Evolutionary conservation across 2,888 invertebrate genomes (phyloP).

Genomic region (Myopa testacea): DNA sequence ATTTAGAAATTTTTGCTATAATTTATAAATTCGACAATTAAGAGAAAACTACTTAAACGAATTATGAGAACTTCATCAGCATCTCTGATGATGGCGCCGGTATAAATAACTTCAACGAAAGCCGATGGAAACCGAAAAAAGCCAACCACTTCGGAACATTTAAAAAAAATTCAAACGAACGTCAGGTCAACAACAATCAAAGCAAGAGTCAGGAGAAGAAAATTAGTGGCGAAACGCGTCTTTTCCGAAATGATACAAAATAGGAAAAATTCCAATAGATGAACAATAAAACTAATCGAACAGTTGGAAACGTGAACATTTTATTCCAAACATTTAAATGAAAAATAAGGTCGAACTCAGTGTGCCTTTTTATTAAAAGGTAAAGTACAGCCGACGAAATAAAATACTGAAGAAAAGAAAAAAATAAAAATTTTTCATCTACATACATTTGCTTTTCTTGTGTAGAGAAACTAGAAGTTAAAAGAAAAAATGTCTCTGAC

Average conservation of each 20-base stretch:
- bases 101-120: too few species aligned
- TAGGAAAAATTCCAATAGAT: conserved; percentile 40
- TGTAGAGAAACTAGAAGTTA: conserved; percentile 32
- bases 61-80: too few species aligned
- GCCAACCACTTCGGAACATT: not conserved
- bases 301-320: not conserved
- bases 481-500: conserved; percentile 58
- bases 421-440: not conserved
- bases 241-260: conserved; percentile 36
- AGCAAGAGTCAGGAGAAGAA: conserved; percentile 34
- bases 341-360: not conserved
- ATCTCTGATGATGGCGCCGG: too few species aligned
- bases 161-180: conserved; percentile 35
- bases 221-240: conserved; percentile 48
- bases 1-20: too few species aligned
- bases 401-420: not conserved
- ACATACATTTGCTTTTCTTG: conserved; percentile 10
- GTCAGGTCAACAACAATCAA: conserved; percentile 37
- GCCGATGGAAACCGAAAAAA: too few species aligned
- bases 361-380: not conserved
- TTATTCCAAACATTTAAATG: not conserved
- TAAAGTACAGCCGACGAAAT: not conserved
- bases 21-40: too few species aligned
- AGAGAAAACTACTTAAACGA: too few species aligned
- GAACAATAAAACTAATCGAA: conserved; percentile 9